Evolutionary conservation across 2,888 invertebrate species (phyloP).

Genomic region (Pseudococcus jackbeardsleyi): DNA sequence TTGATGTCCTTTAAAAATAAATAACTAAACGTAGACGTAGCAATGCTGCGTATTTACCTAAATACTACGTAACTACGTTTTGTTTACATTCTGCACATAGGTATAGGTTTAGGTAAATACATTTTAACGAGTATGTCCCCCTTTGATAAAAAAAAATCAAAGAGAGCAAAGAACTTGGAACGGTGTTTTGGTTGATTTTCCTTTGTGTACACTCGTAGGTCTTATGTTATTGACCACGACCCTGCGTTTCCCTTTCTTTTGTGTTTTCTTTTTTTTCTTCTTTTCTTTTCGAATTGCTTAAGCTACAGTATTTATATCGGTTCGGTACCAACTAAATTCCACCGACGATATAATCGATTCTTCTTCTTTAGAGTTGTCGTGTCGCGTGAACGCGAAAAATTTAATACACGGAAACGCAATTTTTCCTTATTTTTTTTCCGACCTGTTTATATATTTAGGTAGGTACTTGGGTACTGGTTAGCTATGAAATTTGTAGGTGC

Average conservation of each 20-base stretch:
- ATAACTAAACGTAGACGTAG: neutral
- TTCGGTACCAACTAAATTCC: neutral
- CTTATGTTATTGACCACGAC: neutral
- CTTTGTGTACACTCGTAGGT: neutral
- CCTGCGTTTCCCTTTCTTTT: neutral
- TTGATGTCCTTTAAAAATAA: conserved; percentile 3
- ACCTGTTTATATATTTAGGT: neutral
- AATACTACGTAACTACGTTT: neutral
- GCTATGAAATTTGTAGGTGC: neutral
- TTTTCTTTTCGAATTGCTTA: neutral
- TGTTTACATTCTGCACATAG: neutral
- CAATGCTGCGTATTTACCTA: neutral
- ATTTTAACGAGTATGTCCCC: neutral
- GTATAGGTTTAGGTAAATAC: too few species aligned
- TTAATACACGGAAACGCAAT: neutral
- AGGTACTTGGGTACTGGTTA: neutral
- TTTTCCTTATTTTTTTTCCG: neutral
- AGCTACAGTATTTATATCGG: neutral
- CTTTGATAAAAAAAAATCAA: neutral
- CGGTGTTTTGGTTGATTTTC: neutral
- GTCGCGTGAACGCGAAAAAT: neutral
- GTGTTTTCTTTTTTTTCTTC: neutral
- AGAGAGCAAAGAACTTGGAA: neutral
- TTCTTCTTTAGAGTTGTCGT: neutral
- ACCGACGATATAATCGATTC: conserved; percentile 20